Percentiles rank a stretch among this genome's conserved stretches.
These are phyloP conservation scores for Amphipyra tragopoginis DNA, from an alignment of 2,888 invertebrate genomes.

Conservation along the genomic window DNA sequence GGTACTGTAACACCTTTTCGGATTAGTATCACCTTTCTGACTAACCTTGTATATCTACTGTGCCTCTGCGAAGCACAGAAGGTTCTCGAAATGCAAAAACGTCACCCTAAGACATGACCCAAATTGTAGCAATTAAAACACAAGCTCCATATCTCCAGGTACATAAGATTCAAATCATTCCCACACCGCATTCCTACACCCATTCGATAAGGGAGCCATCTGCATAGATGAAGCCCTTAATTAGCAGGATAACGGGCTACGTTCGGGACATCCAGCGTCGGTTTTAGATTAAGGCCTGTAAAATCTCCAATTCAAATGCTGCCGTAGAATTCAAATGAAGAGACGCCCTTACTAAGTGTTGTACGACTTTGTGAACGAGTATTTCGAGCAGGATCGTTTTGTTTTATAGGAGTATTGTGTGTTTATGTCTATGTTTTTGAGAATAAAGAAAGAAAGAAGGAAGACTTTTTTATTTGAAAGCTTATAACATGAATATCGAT, in stretches of 20 bases:
- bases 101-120: too few relatives aligned
- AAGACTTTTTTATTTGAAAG: too few relatives aligned
- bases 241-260: constrained; percentile 79
- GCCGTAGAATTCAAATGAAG: constrained; percentile 81
- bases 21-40: too few relatives aligned
- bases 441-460: too few relatives aligned
- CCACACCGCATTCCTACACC: not conserved
- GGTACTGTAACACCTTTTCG: too few relatives aligned
- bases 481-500: too few relatives aligned
- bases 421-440: too few relatives aligned
- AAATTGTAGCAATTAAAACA: too few relatives aligned
- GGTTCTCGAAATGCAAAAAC: too few relatives aligned
- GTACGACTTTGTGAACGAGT: constrained; percentile 1
- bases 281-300: constrained; percentile 85
- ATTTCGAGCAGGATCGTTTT: constrained; percentile 15
- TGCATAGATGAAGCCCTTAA: constrained; percentile 72
- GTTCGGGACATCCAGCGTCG: constrained; percentile 72
- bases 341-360: constrained; percentile 63
- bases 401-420: not conserved
- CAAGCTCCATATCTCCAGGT: too few relatives aligned
- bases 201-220: constrained; percentile 46
- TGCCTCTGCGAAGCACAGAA: too few relatives aligned
- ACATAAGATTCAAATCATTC: not conserved
- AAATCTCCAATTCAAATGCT: constrained; percentile 87
- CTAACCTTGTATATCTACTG: too few relatives aligned